A percentile compares a stretch with the other conserved stretches of the same genome.
Evolutionary conservation across 2,113 vertebrate species (phyloP).

Genomic region (Sarotherodon lohbergeri): DNA sequence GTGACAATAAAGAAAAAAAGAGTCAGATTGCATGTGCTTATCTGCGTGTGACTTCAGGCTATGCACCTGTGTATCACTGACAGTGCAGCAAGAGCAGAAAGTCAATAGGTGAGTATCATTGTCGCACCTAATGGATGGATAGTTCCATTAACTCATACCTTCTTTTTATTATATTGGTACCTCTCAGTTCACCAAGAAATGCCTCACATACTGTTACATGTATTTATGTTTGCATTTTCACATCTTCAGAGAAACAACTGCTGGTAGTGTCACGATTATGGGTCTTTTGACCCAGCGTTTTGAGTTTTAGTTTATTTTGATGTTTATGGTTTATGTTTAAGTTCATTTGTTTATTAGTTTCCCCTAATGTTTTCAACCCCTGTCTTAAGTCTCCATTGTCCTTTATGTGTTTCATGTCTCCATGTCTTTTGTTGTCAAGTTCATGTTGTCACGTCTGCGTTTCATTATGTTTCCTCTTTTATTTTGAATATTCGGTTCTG

Average conservation of each 20-base stretch:
- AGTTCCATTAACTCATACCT: not conserved
- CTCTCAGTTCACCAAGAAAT: not conserved
- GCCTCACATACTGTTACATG: not conserved
- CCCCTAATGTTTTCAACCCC: too few relatives aligned
- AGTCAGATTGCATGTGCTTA: not conserved
- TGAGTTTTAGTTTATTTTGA: too few relatives aligned
- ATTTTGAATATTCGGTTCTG: too few relatives aligned
- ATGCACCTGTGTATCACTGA: not conserved
- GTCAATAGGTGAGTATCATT: not conserved
- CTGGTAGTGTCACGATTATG: not conserved
- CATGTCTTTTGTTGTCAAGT: too few relatives aligned
- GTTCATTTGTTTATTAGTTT: too few relatives aligned
- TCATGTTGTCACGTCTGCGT: too few relatives aligned
- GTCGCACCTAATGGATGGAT: not conserved
- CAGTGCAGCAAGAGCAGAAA: not conserved
- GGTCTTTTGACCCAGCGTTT: too few relatives aligned
- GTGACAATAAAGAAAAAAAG: not conserved
- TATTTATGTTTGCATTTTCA: not conserved
- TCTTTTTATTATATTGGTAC: not conserved
- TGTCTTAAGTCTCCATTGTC: too few relatives aligned
- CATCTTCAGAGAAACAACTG: not conserved
- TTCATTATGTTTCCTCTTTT: too few relatives aligned
- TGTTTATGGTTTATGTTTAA: too few relatives aligned
- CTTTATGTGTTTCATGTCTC: too few relatives aligned
- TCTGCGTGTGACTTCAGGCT: not conserved